Percentiles rank a stretch among this genome's conserved stretches.
Evolutionary conservation across 2,113 vertebrate species (phyloP).

Genomic region (Athene noctua): DNA sequence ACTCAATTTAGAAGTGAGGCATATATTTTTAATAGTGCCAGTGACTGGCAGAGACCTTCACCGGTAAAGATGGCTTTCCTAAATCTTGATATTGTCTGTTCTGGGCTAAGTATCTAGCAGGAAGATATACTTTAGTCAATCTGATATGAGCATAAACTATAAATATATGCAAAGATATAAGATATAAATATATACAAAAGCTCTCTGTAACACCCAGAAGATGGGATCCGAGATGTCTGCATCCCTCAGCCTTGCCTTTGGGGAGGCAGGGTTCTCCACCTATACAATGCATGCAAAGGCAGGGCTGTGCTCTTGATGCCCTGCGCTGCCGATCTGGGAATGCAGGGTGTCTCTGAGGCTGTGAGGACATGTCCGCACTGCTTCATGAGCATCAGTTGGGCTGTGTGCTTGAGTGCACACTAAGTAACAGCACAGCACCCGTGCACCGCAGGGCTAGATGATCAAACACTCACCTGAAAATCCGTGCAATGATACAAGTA

Average conservation of each 20-base stretch:
- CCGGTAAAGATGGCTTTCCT: neutral
- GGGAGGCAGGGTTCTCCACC: neutral
- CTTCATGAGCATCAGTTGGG: neutral
- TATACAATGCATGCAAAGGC: neutral
- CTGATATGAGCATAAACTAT: neutral
- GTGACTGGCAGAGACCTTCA: neutral
- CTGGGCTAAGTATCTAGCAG: neutral
- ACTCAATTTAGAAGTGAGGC: neutral
- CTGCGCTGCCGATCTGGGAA: no score
- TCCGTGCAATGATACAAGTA: neutral
- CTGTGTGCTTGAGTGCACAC: neutral
- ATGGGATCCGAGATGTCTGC: neutral
- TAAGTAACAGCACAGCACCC: neutral
- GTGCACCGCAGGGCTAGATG: neutral
- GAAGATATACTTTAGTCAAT: neutral
- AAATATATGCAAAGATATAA: no score
- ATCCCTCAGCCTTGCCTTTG: neutral
- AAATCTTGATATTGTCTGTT: neutral
- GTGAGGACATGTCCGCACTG: fast-evolving
- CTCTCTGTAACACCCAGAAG: neutral
- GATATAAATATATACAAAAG: neutral
- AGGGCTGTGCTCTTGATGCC: neutral
- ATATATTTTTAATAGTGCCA: neutral
- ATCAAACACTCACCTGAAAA: neutral
- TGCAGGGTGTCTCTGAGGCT: neutral